phyloP scores from a whole-genome alignment of 2,797 vertebrate species.

The Xenentodon cancila region DNA sequence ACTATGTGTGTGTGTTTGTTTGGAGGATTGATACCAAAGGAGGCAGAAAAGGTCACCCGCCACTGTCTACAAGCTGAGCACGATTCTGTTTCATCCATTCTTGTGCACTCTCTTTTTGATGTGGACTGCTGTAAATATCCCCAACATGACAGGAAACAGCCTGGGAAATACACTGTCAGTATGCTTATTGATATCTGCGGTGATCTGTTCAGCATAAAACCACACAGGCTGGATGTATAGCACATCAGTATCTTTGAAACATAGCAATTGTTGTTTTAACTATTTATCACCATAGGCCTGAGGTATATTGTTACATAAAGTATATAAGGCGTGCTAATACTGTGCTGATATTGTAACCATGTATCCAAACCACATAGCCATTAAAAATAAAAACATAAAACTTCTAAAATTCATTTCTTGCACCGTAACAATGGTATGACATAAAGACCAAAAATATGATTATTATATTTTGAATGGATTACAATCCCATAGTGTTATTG shows the following conservation, averaged over 20 bases:
- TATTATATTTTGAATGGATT: no score
- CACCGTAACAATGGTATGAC: no score
- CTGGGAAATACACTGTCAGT: conserved; percentile 12
- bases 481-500: no score
- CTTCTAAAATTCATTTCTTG: no score
- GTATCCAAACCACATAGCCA: no score
- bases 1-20: conserved; percentile 34
- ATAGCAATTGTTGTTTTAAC: neutral
- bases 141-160: conserved; percentile 30
- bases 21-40: conserved; percentile 53
- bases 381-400: no score
- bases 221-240: neutral
- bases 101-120: conserved; percentile 29
- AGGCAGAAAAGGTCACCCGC: conserved; percentile 71
- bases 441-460: no score
- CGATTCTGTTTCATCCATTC: conserved; percentile 44
- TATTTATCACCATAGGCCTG: neutral
- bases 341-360: no score
- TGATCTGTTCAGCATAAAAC: conserved; percentile 21
- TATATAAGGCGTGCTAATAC: neutral
- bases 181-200: conserved; percentile 3
- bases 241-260: neutral
- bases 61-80: conserved; percentile 26
- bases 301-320: neutral
- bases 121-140: conserved; percentile 49